Percentiles rank a stretch among this genome's conserved stretches.
phyloP scores from a whole-genome alignment of 2,888 invertebrate genomes.

The Pheosia tremula region DNA sequence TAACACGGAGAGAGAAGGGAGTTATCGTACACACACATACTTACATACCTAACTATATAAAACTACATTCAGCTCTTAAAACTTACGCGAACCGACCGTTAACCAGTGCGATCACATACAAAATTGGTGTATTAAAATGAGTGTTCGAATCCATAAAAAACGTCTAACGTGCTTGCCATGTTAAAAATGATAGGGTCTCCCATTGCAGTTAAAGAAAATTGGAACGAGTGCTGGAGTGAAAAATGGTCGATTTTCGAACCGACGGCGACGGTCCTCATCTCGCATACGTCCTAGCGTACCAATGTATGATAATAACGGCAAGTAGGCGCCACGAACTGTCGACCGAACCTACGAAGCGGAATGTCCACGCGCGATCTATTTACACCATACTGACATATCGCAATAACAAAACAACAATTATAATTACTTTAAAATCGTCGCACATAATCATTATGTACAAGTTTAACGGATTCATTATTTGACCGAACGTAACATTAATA shows the following conservation, averaged over 20 bases:
- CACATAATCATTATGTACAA: slow-evolving; percentile 74
- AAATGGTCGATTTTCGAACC: slow-evolving; percentile 66
- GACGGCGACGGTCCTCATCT: slow-evolving; percentile 57
- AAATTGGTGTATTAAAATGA: slow-evolving; percentile 77
- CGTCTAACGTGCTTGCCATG: slow-evolving; percentile 72
- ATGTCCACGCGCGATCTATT: slow-evolving; percentile 68
- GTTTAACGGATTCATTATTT: slow-evolving; percentile 64
- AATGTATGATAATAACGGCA: slow-evolving; percentile 44
- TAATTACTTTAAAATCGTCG: slow-evolving; percentile 72
- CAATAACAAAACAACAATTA: slow-evolving; percentile 77
- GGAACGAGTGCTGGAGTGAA: slow-evolving; percentile 77
- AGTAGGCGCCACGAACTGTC: slow-evolving; percentile 46
- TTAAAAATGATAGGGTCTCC: slow-evolving; percentile 72
- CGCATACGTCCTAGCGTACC: slow-evolving; percentile 49
- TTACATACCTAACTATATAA: slow-evolving; percentile 75
- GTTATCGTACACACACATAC: slow-evolving; percentile 77
- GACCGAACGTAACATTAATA: slow-evolving; percentile 71
- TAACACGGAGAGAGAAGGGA: slow-evolving; percentile 80
- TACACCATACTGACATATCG: slow-evolving; percentile 74
- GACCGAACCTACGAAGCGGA: slow-evolving; percentile 61
- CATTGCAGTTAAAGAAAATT: slow-evolving; percentile 66
- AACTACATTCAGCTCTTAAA: slow-evolving; percentile 75
- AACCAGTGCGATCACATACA: slow-evolving; percentile 79
- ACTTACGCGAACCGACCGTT: slow-evolving; percentile 72
- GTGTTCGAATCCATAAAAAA: slow-evolving; percentile 72